Evolutionary conservation across 2,113 vertebrate genomes (phyloP).

Genomic region (Zootoca vivipara): DNA sequence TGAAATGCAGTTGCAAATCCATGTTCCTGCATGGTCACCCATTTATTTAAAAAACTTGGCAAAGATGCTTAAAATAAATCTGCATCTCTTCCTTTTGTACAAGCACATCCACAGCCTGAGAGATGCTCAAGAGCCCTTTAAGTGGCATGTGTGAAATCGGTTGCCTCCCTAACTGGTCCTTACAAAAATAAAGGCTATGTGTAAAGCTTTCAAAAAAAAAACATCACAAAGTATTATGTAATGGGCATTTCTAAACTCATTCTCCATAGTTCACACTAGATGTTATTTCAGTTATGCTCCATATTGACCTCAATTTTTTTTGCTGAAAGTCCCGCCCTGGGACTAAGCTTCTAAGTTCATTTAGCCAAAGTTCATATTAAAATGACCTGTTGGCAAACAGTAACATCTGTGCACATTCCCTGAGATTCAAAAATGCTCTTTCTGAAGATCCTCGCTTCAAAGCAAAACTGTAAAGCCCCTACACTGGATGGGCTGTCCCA

Average conservation of each 20-base stretch:
- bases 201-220: conserved; percentile 15
- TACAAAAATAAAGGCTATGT: conserved; percentile 6
- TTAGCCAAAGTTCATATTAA: conserved; percentile 37
- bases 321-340: conserved; percentile 8
- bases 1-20: too few relatives aligned
- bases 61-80: too few relatives aligned
- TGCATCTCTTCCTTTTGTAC: too few relatives aligned
- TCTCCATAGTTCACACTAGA: conserved; percentile 6
- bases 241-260: conserved; percentile 6
- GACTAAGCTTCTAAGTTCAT: conserved; percentile 42
- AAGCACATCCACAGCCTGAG: too few relatives aligned
- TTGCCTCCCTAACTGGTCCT: not conserved
- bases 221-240: conserved; percentile 6
- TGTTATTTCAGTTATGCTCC: conserved; percentile 16
- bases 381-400: conserved; percentile 21
- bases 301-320: conserved; percentile 7
- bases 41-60: too few relatives aligned
- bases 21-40: too few relatives aligned
- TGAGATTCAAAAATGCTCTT: not conserved
- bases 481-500: too few relatives aligned
- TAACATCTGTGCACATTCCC: conserved; percentile 15
- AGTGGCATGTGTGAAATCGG: too few relatives aligned
- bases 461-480: conserved; percentile 52
- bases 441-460: conserved; percentile 23
- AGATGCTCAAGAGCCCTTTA: too few relatives aligned